These are phyloP conservation scores for Equus quagga DNA, from an alignment of 2,113 vertebrate species.

Conservation along the genomic window DNA sequence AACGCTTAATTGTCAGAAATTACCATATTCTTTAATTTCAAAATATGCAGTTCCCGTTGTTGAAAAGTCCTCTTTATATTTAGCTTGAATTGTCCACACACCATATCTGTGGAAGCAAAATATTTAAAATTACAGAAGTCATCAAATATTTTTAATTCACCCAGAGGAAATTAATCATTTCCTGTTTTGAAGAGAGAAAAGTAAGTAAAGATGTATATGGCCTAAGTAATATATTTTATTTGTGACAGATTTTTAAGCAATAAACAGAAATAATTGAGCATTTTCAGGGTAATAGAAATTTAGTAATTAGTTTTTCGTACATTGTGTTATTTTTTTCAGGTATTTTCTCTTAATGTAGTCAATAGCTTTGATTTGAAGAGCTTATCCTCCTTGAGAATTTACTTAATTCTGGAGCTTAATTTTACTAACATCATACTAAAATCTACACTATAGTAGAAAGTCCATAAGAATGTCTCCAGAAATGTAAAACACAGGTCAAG, in stretches of 20 bases:
- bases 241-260: background rate
- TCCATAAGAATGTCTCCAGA: background rate
- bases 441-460: background rate
- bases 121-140: background rate
- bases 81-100: constrained; percentile 93
- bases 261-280: background rate
- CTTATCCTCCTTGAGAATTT: constrained; percentile 12
- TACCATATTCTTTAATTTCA: constrained; percentile 97
- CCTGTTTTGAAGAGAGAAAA: constrained; percentile 16
- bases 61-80: constrained; percentile 91
- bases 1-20: constrained; percentile 55
- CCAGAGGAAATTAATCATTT: constrained; percentile 34
- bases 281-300: constrained; percentile 36
- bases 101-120: constrained; percentile 89
- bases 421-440: constrained; percentile 16
- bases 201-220: background rate
- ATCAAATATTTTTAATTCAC: constrained; percentile 40
- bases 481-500: background rate
- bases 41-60: constrained; percentile 90
- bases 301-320: constrained; percentile 31
- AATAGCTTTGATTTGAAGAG: constrained; percentile 55
- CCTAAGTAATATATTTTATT: background rate
- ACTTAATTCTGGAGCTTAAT: constrained; percentile 7
- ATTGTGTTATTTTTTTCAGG: constrained; percentile 17
- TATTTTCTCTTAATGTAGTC: constrained; percentile 13